Conservation (phyloP, 2,888 invertebrate genomes). For the Epinotia demarniana region DNA sequence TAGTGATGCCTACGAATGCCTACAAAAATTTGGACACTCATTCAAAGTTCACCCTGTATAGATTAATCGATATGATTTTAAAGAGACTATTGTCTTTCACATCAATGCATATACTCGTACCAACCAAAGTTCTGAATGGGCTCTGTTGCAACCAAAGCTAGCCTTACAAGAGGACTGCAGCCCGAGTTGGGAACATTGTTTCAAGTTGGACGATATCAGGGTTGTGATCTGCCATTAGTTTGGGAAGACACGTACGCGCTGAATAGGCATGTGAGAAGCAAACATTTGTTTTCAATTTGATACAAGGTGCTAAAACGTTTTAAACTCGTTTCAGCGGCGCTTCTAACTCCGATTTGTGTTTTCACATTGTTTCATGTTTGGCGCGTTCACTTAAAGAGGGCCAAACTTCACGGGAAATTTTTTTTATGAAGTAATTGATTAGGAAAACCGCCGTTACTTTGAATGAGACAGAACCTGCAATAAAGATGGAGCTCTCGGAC, state of each 20-base stretch:
- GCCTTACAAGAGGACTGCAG: conserved; percentile 1
- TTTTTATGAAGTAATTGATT: too few species aligned
- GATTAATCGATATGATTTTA: background rate
- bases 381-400: too few species aligned
- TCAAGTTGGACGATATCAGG: background rate
- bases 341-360: too few species aligned
- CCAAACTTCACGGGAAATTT: too few species aligned
- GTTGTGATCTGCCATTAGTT: conserved; percentile 32
- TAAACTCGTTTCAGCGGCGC: too few species aligned
- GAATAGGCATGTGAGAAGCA: background rate
- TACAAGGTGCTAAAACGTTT: background rate
- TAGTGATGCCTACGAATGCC: too few species aligned
- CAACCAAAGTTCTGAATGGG: conserved; percentile 4
- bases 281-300: background rate
- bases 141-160: background rate
- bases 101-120: background rate
- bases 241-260: conserved; percentile 8
- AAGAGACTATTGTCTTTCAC: background rate
- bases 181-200: conserved; percentile 17
- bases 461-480: too few species aligned
- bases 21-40: too few species aligned
- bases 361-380: too few species aligned
- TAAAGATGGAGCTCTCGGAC: too few species aligned
- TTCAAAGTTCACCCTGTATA: too few species aligned
- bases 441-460: too few species aligned